These are phyloP conservation scores for Propsilocerus akamusi DNA, from an alignment of 1,140 invertebrate species.

Conservation along the genomic window DNA sequence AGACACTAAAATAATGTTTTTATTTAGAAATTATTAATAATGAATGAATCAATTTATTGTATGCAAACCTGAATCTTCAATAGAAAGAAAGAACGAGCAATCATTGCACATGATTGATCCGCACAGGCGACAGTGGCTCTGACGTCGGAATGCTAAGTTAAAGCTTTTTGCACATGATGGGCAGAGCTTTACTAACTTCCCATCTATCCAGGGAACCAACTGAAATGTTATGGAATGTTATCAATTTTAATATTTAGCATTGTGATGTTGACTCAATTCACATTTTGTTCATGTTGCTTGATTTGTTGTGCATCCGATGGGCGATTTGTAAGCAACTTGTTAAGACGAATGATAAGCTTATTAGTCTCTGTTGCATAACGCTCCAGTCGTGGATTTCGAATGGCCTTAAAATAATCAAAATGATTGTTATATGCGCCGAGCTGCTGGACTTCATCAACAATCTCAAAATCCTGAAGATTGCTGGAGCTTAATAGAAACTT, in stretches of 20 bases:
- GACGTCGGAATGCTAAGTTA: conserved; percentile 63
- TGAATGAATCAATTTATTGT: not conserved
- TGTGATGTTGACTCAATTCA: conserved; percentile 13
- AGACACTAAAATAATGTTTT: conserved; percentile 7
- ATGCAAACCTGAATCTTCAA: conserved; percentile 54
- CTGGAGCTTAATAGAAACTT: conserved; percentile 10
- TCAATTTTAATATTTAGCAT: conserved; percentile 6
- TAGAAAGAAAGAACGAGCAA: conserved; percentile 76
- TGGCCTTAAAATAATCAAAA: conserved; percentile 58
- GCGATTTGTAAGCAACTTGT: conserved; percentile 74
- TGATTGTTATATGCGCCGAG: conserved; percentile 45
- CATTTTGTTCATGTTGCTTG: conserved; percentile 56
- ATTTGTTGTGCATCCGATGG: conserved; percentile 61
- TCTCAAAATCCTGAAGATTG: conserved; percentile 17
- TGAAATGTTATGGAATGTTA: conserved; percentile 19
- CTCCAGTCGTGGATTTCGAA: conserved; percentile 55
- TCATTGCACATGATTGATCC: conserved; percentile 88
- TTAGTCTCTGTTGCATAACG: conserved; percentile 87
- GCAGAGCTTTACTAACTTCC: conserved; percentile 74
- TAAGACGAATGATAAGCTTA: conserved; percentile 81
- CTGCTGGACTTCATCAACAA: conserved; percentile 39
- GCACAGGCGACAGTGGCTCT: conserved; percentile 93
- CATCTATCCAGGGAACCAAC: conserved; percentile 86
- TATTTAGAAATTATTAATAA: not conserved
- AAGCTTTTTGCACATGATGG: conserved; percentile 81